Evolutionary conservation across 2,113 vertebrate species (phyloP).

Genomic region (Scomber colias): DNA sequence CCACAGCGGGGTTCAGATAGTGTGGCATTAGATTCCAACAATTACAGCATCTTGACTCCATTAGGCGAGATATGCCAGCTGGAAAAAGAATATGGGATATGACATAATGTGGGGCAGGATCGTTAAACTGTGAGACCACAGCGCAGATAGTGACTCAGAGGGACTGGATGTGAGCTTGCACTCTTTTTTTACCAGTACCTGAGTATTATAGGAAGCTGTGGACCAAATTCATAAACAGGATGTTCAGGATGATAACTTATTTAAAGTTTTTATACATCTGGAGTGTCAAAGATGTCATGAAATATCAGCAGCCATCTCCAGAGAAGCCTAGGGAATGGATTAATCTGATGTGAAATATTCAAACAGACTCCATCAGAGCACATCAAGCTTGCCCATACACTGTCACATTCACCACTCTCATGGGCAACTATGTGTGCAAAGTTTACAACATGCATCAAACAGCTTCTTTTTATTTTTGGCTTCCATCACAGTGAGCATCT

Average conservation of each 20-base stretch:
- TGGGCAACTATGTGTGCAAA: background rate
- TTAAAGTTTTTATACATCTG: background rate
- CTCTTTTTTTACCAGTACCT: background rate
- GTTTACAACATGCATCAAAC: background rate
- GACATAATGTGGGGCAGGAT: conserved; percentile 2
- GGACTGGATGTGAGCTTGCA: background rate
- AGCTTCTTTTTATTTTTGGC: background rate
- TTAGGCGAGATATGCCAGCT: conserved; percentile 3
- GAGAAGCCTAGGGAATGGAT: conserved; percentile 16
- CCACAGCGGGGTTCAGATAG: background rate
- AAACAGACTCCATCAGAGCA: conserved; percentile 24
- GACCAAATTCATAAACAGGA: background rate
- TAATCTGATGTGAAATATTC: conserved; percentile 61
- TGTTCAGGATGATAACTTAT: background rate
- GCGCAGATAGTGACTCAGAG: conserved; percentile 27
- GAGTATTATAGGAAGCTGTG: no score
- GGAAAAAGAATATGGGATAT: background rate
- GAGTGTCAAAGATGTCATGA: background rate
- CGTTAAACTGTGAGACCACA: background rate
- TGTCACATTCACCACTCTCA: background rate
- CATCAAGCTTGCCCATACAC: background rate
- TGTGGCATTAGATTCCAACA: background rate
- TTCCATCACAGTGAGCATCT: background rate
- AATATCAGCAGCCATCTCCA: background rate
- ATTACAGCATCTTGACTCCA: background rate